These are phyloP conservation scores for Eutrigla gurnardus DNA, from an alignment of 2,797 vertebrate species.

Conservation along the genomic window DNA sequence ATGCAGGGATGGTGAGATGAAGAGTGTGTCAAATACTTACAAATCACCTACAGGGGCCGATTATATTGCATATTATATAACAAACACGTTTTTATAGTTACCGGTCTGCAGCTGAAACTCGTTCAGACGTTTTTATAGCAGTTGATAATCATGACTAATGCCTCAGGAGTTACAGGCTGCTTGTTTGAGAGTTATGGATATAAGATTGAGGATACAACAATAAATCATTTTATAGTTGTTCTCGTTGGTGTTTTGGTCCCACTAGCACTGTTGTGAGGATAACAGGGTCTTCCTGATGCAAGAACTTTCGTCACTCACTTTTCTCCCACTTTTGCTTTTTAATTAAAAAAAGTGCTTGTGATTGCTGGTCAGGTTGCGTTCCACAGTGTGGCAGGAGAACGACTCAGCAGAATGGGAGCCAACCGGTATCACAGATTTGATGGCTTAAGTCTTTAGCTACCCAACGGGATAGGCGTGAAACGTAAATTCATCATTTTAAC, in stretches of 20 bases:
- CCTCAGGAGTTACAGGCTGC: no score
- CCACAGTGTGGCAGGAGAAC: not conserved
- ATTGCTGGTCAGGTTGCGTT: slow-evolving; percentile 23
- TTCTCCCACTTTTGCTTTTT: slow-evolving; percentile 26
- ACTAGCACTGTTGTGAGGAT: not conserved
- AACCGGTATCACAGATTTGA: slow-evolving; percentile 1
- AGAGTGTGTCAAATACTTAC: slow-evolving; percentile 18
- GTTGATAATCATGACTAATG: slow-evolving; percentile 22
- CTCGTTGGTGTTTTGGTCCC: slow-evolving; percentile 2
- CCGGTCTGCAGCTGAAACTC: slow-evolving; percentile 21
- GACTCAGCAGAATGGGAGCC: slow-evolving; percentile 15
- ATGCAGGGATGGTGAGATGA: slow-evolving; percentile 15
- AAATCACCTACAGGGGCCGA: slow-evolving; percentile 22
- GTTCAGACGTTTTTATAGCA: slow-evolving; percentile 39
- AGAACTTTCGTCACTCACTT: slow-evolving; percentile 1
- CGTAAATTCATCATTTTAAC: not conserved
- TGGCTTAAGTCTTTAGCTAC: not conserved
- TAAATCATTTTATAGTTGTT: not conserved
- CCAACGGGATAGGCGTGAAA: not conserved
- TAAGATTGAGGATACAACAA: not conserved
- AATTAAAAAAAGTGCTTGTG: slow-evolving; percentile 35
- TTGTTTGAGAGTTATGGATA: no score
- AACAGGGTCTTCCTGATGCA: slow-evolving; percentile 9
- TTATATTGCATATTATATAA: slow-evolving; percentile 16
- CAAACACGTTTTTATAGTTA: slow-evolving; percentile 37